Percentiles rank a stretch among this genome's conserved stretches.
These are phyloP conservation scores for Momotus momota DNA, from an alignment of 2,797 vertebrate genomes.

Conservation along the genomic window DNA sequence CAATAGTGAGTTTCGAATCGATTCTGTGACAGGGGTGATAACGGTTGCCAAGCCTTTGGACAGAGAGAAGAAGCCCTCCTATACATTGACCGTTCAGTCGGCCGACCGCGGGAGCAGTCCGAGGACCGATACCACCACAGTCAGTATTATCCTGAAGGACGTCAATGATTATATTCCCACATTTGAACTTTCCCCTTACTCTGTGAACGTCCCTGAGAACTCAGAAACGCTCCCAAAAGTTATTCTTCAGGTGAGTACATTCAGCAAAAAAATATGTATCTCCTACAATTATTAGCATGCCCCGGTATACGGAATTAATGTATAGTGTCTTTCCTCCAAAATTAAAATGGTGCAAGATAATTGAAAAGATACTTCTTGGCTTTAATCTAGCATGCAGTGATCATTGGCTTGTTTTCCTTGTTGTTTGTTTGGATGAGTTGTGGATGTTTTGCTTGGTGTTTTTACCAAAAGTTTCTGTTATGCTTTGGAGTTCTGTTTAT, in stretches of 20 bases:
- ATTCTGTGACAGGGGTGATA: constrained; percentile 92
- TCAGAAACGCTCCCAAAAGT: constrained; percentile 83
- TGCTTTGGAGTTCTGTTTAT: background rate
- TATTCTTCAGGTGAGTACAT: constrained; percentile 89
- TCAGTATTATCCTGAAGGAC: constrained; percentile 88
- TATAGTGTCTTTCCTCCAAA: background rate
- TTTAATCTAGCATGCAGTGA: background rate
- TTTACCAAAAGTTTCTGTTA: background rate
- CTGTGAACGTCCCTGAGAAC: constrained; percentile 89
- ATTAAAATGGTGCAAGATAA: background rate
- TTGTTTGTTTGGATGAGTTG: accelerated
- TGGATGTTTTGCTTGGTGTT: background rate
- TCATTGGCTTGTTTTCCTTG: background rate
- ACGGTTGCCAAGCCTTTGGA: constrained; percentile 92
- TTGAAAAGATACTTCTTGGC: background rate
- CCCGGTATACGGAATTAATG: background rate
- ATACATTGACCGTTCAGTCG: constrained; percentile 88
- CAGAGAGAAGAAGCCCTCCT: constrained; percentile 84
- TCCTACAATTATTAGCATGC: background rate
- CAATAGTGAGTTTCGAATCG: constrained; percentile 88
- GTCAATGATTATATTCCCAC: constrained; percentile 91
- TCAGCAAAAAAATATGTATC: background rate
- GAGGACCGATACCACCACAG: constrained; percentile 83
- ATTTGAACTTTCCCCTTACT: constrained; percentile 94
- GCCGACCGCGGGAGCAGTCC: constrained; percentile 92